A percentile compares a stretch with the other conserved stretches of the same genome.
Evolutionary conservation across 30 jellyfish, hydroid and myxozoan genomes (phyloP).

Genomic region (Calvadosia cruxmelitensis): DNA sequence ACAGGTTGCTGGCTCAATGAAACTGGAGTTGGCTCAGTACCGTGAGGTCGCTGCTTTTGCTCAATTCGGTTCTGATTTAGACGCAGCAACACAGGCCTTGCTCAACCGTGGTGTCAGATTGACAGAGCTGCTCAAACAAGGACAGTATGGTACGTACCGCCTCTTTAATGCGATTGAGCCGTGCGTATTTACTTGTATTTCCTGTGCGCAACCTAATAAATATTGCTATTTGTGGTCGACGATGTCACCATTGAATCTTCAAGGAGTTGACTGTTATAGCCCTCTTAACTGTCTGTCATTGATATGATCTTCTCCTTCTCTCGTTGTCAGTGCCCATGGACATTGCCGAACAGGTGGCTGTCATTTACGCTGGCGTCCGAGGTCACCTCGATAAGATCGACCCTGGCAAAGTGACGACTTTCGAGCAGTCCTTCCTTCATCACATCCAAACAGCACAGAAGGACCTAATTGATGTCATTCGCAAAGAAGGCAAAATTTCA

Average conservation of each 20-base stretch:
- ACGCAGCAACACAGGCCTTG: conserved; percentile 99
- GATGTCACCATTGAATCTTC: too few species aligned
- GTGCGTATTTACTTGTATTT: too few species aligned
- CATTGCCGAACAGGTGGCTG: conserved; percentile 96
- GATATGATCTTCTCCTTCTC: neutral
- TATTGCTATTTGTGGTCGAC: too few species aligned
- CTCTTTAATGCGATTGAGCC: neutral
- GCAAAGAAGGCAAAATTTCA: conserved; percentile 91
- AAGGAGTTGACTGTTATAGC: too few species aligned
- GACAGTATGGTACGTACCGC: conserved; percentile 82
- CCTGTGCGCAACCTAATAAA: too few species aligned
- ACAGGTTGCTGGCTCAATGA: conserved; percentile 99
- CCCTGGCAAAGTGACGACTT: conserved; percentile 81
- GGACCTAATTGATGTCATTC: conserved; percentile 61
- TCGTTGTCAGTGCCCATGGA: conserved; percentile 95
- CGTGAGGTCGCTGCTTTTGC: conserved; percentile 99
- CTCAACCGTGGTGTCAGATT: conserved; percentile 97
- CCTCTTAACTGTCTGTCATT: too few species aligned
- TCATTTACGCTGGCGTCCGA: conserved; percentile 94
- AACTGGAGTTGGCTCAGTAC: conserved; percentile 98
- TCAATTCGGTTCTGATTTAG: conserved; percentile 98
- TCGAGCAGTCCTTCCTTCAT: conserved; percentile 72
- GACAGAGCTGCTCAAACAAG: conserved; percentile 94
- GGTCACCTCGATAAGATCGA: conserved; percentile 92
- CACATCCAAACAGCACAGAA: conserved; percentile 66